Evolutionary conservation across 2,888 invertebrate species (phyloP).

Genomic region (Holacanthella duospinosa): DNA sequence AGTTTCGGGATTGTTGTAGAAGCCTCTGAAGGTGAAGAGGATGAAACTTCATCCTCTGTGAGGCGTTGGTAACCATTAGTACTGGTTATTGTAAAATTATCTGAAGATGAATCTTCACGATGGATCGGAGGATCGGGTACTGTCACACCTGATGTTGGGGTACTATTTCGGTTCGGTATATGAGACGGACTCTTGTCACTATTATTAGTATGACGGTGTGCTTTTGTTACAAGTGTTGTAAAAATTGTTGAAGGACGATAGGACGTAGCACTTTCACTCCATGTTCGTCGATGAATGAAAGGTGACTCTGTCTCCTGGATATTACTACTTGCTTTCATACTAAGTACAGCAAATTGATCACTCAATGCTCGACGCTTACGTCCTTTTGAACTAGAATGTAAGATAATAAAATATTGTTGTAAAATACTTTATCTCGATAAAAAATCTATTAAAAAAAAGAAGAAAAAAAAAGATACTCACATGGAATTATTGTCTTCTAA

Average conservation of each 20-base stretch:
- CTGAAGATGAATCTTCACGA: not conserved
- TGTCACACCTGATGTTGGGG: not conserved
- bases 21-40: constrained; percentile 11
- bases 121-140: not conserved
- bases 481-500: constrained; percentile 12
- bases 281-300: constrained; percentile 14
- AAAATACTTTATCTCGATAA: no score
- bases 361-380: constrained; percentile 18
- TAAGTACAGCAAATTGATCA: constrained; percentile 19
- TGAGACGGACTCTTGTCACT: not conserved
- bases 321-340: not conserved
- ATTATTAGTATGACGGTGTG: not conserved
- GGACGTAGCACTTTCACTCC: constrained; percentile 18
- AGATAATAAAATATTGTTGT: not conserved
- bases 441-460: not conserved
- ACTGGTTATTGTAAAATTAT: not conserved
- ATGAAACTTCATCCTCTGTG: constrained; percentile 23
- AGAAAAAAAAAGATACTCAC: constrained; percentile 2
- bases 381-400: constrained; percentile 13
- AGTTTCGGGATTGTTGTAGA: constrained; percentile 17
- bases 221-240: not conserved
- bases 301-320: not conserved
- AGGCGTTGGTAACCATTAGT: constrained; percentile 8
- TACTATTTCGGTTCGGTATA: not conserved
- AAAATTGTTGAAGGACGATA: constrained; percentile 16